phyloP scores from a whole-genome alignment of 2,797 vertebrate genomes.

The Chelon auratus region DNA sequence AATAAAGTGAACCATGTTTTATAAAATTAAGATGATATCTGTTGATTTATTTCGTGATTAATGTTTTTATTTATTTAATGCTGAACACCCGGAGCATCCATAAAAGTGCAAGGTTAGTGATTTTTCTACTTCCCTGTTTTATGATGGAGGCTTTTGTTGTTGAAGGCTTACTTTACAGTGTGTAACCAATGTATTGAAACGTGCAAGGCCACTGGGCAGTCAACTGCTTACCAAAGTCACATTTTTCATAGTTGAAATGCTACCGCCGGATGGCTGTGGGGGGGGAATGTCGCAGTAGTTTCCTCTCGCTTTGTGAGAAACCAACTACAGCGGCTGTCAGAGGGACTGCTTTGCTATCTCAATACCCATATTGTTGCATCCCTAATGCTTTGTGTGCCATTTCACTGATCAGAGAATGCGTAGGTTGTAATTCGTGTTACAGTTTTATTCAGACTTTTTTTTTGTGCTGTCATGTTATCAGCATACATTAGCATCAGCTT shows the following conservation, averaged over 20 bases:
- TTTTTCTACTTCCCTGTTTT: neutral
- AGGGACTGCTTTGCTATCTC: constrained; percentile 59
- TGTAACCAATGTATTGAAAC: constrained; percentile 18
- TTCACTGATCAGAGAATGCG: constrained; percentile 57
- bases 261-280: constrained; percentile 25
- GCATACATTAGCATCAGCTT: constrained; percentile 40
- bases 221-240: constrained; percentile 45
- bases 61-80: constrained; percentile 11
- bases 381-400: constrained; percentile 65
- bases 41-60: neutral
- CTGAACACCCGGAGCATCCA: neutral
- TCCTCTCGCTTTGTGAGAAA: constrained; percentile 51
- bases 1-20: neutral
- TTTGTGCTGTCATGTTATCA: constrained; percentile 58
- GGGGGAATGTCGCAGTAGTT: constrained; percentile 43
- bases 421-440: constrained; percentile 59
- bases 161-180: constrained; percentile 23
- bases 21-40: neutral
- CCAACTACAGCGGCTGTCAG: constrained; percentile 51
- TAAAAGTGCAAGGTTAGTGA: neutral
- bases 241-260: constrained; percentile 39
- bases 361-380: constrained; percentile 58
- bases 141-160: constrained; percentile 22
- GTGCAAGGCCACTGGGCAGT: constrained; percentile 43
- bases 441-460: constrained; percentile 61